Conservation (phyloP, 2,797 vertebrate species). For the Gymnothorax reevesii region DNA sequence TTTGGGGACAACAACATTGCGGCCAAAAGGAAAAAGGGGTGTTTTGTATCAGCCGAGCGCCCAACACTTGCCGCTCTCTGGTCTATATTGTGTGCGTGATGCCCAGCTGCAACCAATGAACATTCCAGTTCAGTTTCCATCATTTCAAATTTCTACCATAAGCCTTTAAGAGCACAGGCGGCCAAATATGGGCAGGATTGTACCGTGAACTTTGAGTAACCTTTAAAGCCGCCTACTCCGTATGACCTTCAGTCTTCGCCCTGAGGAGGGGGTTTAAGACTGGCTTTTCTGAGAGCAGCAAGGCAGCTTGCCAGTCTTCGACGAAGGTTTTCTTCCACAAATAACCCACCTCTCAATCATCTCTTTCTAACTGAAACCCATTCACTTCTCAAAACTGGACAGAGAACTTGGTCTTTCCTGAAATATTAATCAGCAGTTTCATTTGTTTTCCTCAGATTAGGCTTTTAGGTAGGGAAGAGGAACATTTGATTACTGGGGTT, state of each 20-base stretch:
- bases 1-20: slow-evolving; percentile 16
- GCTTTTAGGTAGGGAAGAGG: slow-evolving; percentile 40
- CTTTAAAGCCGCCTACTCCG: slow-evolving; percentile 58
- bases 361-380: background rate
- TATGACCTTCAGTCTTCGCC: slow-evolving; percentile 68
- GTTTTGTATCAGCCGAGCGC: background rate
- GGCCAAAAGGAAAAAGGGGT: background rate
- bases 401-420: background rate
- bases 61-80: slow-evolving; percentile 11
- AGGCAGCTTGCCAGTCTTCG: background rate
- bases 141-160: slow-evolving; percentile 71
- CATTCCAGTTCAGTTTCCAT: slow-evolving; percentile 68
- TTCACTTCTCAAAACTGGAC: background rate
- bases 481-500: slow-evolving; percentile 44
- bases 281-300: background rate
- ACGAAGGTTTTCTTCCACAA: background rate
- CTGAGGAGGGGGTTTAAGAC: slow-evolving; percentile 54
- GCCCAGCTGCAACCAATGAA: slow-evolving; percentile 79
- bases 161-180: slow-evolving; percentile 68
- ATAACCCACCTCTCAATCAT: background rate
- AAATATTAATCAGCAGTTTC: slow-evolving; percentile 50
- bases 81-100: slow-evolving; percentile 64
- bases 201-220: slow-evolving; percentile 68
- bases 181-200: slow-evolving; percentile 65
- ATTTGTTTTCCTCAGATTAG: slow-evolving; percentile 66